phyloP scores from a whole-genome alignment of 2,797 vertebrate genomes.

The Syngnathus rostellatus region DNA sequence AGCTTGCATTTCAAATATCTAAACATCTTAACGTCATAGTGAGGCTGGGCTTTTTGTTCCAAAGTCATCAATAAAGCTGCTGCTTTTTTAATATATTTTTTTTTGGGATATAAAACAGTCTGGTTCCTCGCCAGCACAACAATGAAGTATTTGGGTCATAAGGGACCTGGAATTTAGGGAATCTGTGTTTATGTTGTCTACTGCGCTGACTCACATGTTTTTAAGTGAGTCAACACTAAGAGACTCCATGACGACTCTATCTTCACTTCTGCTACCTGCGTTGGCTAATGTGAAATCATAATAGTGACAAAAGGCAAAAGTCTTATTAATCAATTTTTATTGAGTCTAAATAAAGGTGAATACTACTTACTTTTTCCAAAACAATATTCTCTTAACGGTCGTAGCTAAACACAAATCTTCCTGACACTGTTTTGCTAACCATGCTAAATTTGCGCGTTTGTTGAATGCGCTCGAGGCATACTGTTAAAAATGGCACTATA shows the following conservation, averaged over 20 bases:
- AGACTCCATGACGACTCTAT: background rate
- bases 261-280: background rate
- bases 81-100: conserved; percentile 1
- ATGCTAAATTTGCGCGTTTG: too few relatives aligned
- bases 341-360: background rate
- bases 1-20: conserved; percentile 44
- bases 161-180: conserved; percentile 37
- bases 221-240: conserved; percentile 15
- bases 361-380: background rate
- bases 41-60: conserved; percentile 26
- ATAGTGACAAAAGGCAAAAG: background rate
- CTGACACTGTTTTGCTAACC: too few relatives aligned
- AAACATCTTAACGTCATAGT: conserved; percentile 49
- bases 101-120: background rate
- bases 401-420: too few relatives aligned
- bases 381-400: background rate
- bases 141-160: conserved; percentile 47
- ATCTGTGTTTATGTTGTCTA: conserved; percentile 31
- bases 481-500: too few relatives aligned
- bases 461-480: too few relatives aligned
- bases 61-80: conserved; percentile 28
- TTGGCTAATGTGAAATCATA: background rate
- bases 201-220: conserved; percentile 16
- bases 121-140: conserved; percentile 39
- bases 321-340: background rate